Base-by-base conservation (phyloP, 2,888 invertebrate genomes). In the Theodoxus fluviatilis region DNA sequence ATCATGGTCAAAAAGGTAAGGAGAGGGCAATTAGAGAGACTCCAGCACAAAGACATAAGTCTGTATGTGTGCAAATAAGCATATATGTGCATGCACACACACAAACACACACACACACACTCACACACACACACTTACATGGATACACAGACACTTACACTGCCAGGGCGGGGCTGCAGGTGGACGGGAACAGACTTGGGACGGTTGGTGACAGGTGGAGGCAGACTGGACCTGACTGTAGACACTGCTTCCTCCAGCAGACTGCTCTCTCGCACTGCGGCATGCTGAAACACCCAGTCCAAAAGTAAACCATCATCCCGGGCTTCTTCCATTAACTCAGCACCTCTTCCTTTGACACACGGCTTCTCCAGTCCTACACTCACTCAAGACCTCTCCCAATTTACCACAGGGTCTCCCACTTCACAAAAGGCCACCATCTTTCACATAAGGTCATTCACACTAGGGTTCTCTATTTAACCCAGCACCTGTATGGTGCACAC, bases 161-260 rank as follows among this genome's bases (percentile, higher is more conserved):
- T 12, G 9, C 9, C 43, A 43, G 9, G 18, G 9, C 7, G 9
- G 7, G 9, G 7, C 22, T 79, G 76, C n/a, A 81, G 72, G 66
- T 82, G 81, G 35, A 80, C 82, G 0, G 85, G 86, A 7, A 85
- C 86, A 68, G 85, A 85, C 71, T 85, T 85, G 49, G 86, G 85
- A 63, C 86, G 72, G 40, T 75, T 69, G 28, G 73, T 69, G 0
- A 74, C 67, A 1, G 67, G 22, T 1, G 78, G 78, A 7, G 78
- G 77, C 2, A 78, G 77, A 69, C 77, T 78, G 47, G 77, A 75
- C 2, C 77, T 76, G 28, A 81, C 75, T 52, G 80, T 77, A n/a
- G n/a, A n/a, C n/a, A n/a, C n/a, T 40, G 77, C 79, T 67, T 78
- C 77, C 59, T 78, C 79, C 35, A 80, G 49, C 25, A 76, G 71